A percentile compares a stretch with the other conserved stretches of the same genome.
Evolutionary conservation across 1,140 invertebrate genomes (phyloP).

Genomic region (Scaptomyza graminum): DNA sequence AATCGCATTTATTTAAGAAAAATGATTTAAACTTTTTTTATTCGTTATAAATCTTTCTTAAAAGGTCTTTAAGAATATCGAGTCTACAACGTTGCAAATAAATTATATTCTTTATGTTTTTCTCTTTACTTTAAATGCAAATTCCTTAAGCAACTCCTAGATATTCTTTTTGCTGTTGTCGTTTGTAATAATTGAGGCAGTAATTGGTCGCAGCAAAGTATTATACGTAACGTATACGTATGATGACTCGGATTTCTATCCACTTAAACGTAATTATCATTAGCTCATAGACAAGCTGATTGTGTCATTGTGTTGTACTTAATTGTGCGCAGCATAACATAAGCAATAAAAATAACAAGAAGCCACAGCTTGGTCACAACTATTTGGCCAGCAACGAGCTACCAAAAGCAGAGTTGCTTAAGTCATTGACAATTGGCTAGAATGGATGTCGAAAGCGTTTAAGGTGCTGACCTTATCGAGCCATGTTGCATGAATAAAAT

Average conservation of each 20-base stretch:
- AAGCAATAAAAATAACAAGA: conserved; percentile 42
- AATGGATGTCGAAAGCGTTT: conserved; percentile 27
- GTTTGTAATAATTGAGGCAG: conserved; percentile 10
- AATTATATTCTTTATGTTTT: neutral
- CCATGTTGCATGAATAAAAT: conserved; percentile 46
- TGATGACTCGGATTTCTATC: conserved; percentile 10
- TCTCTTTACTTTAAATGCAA: neutral
- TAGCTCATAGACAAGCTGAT: conserved; percentile 40
- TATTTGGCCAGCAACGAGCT: conserved; percentile 51
- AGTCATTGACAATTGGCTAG: conserved; percentile 34
- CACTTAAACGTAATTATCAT: conserved; percentile 47
- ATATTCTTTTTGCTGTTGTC: neutral
- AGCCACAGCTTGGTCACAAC: conserved; percentile 35
- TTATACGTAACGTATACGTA: neutral
- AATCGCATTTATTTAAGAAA: too few species aligned
- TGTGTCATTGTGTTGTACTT: conserved; percentile 53
- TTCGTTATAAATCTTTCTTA: neutral
- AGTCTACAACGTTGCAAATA: neutral
- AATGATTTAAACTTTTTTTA: too few species aligned
- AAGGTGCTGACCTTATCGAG: conserved; percentile 66
- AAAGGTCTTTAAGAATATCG: neutral
- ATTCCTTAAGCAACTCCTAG: neutral
- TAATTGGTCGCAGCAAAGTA: conserved; percentile 18
- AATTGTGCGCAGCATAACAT: conserved; percentile 40
- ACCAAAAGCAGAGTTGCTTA: conserved; percentile 47